Evolutionary conservation across 2,888 invertebrate genomes (phyloP).

Genomic region (Catocala nupta): DNA sequence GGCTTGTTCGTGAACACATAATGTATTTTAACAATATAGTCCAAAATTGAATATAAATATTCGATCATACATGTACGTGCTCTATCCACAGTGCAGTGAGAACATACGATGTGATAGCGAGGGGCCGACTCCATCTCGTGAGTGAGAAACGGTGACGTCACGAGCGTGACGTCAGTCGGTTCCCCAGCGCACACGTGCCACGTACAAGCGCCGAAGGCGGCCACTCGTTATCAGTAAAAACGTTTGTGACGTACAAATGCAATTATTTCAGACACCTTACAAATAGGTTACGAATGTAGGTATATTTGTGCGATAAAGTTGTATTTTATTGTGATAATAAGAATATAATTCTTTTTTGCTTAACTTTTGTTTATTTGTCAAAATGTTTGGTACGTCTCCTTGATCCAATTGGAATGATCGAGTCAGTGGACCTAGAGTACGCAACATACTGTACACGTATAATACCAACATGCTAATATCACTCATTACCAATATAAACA

Average conservation of each 20-base stretch:
- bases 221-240: slow-evolving; percentile 53
- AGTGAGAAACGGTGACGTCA: slow-evolving; percentile 12
- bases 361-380: slow-evolving; percentile 48
- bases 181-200: neutral
- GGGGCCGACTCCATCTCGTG: slow-evolving; percentile 26
- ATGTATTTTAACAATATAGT: slow-evolving; percentile 45
- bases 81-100: slow-evolving; percentile 75
- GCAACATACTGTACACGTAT: slow-evolving; percentile 53
- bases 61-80: slow-evolving; percentile 62
- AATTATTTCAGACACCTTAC: slow-evolving; percentile 70
- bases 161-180: slow-evolving; percentile 14
- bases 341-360: slow-evolving; percentile 49
- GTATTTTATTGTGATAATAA: slow-evolving; percentile 54
- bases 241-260: slow-evolving; percentile 77
- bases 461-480: slow-evolving; percentile 73
- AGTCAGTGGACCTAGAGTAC: slow-evolving; percentile 60
- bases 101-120: slow-evolving; percentile 53
- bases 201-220: slow-evolving; percentile 27
- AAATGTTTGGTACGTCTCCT: slow-evolving; percentile 51
- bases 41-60: slow-evolving; percentile 50
- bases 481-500: slow-evolving; percentile 65
- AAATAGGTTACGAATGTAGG: slow-evolving; percentile 53
- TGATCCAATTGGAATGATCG: slow-evolving; percentile 77
- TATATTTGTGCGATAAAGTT: slow-evolving; percentile 73
- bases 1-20: slow-evolving; percentile 47